Percentiles rank a stretch among this genome's conserved stretches.
These are phyloP conservation scores for Xestia rhomboidea DNA, from an alignment of 2,888 invertebrate genomes.

Conservation along the genomic window DNA sequence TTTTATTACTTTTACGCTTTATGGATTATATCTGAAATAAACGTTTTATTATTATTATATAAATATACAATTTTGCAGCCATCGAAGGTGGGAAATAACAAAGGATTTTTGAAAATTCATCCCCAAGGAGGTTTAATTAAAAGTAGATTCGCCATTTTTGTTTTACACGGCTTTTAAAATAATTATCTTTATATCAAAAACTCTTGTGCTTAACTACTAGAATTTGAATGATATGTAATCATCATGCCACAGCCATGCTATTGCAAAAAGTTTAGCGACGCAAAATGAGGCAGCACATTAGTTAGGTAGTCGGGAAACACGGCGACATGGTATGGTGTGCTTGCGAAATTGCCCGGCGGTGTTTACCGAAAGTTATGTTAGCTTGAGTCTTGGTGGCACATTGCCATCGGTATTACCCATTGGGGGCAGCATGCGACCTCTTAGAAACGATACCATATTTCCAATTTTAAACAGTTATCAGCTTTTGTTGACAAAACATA, in stretches of 20 bases:
- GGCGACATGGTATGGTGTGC: slow-evolving; percentile 39
- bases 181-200: background rate
- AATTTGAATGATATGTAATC: slow-evolving; percentile 58
- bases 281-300: slow-evolving; percentile 51
- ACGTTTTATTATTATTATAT: no score
- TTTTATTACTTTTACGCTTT: no score
- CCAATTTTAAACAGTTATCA: background rate
- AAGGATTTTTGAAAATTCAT: background rate
- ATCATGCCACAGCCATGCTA: slow-evolving; percentile 47
- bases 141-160: background rate
- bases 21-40: no score
- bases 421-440: slow-evolving; percentile 12
- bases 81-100: background rate
- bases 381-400: slow-evolving; percentile 38
- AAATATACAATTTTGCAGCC: background rate
- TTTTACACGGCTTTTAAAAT: background rate
- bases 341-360: slow-evolving; percentile 60
- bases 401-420: slow-evolving; percentile 59
- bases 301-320: slow-evolving; percentile 61
- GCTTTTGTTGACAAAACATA: background rate
- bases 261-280: slow-evolving; percentile 53
- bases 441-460: background rate
- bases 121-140: background rate
- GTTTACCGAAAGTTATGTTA: slow-evolving; percentile 57
- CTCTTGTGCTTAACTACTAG: slow-evolving; percentile 19